Base-by-base conservation (phyloP, 2,113 vertebrate genomes). In the Australoheros scitulus region DNA sequence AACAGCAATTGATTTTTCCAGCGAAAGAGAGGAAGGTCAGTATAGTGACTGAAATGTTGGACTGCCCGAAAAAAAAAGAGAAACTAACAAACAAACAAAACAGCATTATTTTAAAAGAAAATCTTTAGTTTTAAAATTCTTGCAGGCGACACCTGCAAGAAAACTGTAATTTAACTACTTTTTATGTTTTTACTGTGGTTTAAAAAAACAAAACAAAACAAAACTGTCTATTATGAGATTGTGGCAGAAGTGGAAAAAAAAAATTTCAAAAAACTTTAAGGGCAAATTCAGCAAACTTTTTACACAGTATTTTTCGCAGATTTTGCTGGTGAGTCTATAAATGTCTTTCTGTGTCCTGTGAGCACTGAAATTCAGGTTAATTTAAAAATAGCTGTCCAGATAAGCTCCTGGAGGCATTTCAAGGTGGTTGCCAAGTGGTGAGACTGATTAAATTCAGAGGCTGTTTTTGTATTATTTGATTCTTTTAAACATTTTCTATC, bases 361-460 rank as follows among this genome's bases (percentile, higher is more conserved):
- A 70, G 22, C 0, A 0, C 64, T 29, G 24, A 8, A n/a, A 72
- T 14, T 8, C 47, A 32, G 20, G 43, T 52, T 26, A 5, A 52
- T 72, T 26, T 52, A 32, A 72, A 52, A 72, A 8, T 52, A 72
- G 17, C 65, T 52, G 43, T 47, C 43, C 43, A 32, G 65, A 52
- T 52, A 32, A 20, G 65, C 43, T 50, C 43, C 26, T 52, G 26
- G 65, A 26, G 50, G 43, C 10, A 72, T 72, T n/a, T 72, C 17
- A 52, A 52, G 10, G 65, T 32, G 20, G 18, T 24, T 29, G 43
- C 6, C 47, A 50, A 70, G 65, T 72, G 9, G 1, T 17, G 20
- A 32, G 65, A 70, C 24, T 18, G 17, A 0, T 20, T 70, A 70
- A 52, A 70, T 3, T 0, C 43, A 8, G 24, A 72, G 43, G 43